Conservation (phyloP, 1,140 invertebrate genomes). For the Rhizoglyphus robini region DNA sequence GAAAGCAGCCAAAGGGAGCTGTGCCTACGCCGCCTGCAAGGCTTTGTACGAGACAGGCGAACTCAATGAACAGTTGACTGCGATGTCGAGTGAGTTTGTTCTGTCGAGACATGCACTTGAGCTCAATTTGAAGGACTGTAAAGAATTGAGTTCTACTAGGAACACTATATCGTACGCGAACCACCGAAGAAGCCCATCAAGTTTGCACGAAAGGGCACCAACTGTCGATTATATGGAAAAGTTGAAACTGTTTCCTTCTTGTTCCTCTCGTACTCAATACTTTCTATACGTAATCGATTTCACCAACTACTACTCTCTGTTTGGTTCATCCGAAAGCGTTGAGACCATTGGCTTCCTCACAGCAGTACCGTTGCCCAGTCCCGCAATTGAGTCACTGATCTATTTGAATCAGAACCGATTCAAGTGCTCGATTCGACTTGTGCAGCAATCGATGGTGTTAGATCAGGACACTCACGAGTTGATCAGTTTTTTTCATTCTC, state of each 20-base stretch:
- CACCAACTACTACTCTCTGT: background rate
- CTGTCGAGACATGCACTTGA: background rate
- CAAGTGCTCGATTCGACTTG: background rate
- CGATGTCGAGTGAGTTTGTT: constrained; percentile 30
- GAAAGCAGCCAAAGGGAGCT: constrained; percentile 33
- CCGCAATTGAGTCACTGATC: too few species aligned
- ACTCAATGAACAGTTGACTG: constrained; percentile 5
- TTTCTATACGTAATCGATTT: background rate
- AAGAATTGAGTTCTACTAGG: too few species aligned
- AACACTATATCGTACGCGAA: too few species aligned
- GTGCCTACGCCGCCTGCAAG: constrained; percentile 35
- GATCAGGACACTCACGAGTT: too few species aligned
- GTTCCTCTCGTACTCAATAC: background rate
- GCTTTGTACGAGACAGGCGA: constrained; percentile 33
- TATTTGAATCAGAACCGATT: background rate
- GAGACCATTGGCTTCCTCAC: too few species aligned
- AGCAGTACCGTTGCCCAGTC: too few species aligned
- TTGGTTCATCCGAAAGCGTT: background rate
- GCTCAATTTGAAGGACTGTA: background rate
- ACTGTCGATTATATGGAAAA: too few species aligned
- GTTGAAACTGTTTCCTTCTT: background rate
- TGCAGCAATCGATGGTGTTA: too few species aligned
- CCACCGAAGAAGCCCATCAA: background rate
- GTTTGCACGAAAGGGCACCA: background rate
- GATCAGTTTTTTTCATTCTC: too few species aligned